These are phyloP conservation scores for Bombylius discolor DNA, from an alignment of 2,888 invertebrate species.

Conservation along the genomic window DNA sequence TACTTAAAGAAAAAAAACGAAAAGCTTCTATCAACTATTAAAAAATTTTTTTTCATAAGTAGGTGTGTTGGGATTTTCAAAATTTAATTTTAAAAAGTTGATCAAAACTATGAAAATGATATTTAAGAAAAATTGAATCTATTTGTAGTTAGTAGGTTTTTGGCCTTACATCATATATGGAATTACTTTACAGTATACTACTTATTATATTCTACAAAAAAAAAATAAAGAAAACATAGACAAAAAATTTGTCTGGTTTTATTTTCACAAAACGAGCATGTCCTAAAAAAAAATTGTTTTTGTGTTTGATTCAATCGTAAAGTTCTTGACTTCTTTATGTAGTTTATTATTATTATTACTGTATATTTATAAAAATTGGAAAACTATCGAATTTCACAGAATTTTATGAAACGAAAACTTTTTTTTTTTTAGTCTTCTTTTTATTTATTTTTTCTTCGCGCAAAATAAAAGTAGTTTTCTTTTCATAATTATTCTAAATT, in stretches of 20 bases:
- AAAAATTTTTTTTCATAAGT: neutral
- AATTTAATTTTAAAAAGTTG: neutral
- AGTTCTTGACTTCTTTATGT: neutral
- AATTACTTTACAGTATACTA: no score
- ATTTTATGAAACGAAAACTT: constrained; percentile 3
- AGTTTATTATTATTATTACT: neutral
- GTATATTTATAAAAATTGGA: neutral
- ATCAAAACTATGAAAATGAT: neutral
- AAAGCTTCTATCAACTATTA: no score
- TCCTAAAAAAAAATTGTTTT: constrained; percentile 11
- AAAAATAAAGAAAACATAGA: constrained; percentile 2
- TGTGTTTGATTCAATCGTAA: neutral
- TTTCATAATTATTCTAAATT: no score
- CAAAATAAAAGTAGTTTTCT: no score
- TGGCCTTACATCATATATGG: neutral
- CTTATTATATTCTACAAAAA: neutral
- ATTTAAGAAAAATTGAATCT: neutral
- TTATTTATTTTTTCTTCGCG: no score
- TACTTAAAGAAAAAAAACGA: no score
- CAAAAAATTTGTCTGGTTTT: constrained; percentile 33
- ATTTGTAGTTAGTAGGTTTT: neutral
- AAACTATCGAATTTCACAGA: neutral
- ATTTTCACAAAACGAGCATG: constrained; percentile 35
- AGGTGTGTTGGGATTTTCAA: neutral
- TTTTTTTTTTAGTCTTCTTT: no score